Percentiles rank a stretch among this genome's conserved stretches.
phyloP scores from a whole-genome alignment of 2,888 invertebrate species.

The Subacronicta megacephala region DNA sequence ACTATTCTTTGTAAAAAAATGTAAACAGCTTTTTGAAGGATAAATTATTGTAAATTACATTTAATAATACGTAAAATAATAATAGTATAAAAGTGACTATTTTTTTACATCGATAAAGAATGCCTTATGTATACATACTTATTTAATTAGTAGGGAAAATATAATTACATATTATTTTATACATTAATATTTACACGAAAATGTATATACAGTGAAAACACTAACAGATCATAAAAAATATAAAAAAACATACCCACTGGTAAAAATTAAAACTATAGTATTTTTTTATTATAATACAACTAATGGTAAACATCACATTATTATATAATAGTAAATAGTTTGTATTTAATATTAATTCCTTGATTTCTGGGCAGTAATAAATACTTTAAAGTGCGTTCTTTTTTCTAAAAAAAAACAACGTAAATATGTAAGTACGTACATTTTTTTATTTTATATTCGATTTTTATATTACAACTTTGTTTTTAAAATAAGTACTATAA shows the following conservation, averaged over 20 bases:
- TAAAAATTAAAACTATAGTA: slow-evolving; percentile 54
- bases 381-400: neutral
- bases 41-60: slow-evolving; percentile 40
- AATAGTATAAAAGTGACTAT: slow-evolving; percentile 58
- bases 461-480: neutral
- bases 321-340: slow-evolving; percentile 42
- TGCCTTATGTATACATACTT: slow-evolving; percentile 48
- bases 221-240: slow-evolving; percentile 77
- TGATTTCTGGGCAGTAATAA: slow-evolving; percentile 27
- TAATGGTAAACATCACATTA: slow-evolving; percentile 83
- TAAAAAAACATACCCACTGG: slow-evolving; percentile 54
- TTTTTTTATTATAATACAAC: slow-evolving; percentile 56
- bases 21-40: slow-evolving; percentile 31
- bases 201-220: slow-evolving; percentile 71
- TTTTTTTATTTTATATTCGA: neutral
- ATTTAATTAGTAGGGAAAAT: slow-evolving; percentile 52
- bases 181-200: slow-evolving; percentile 74
- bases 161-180: slow-evolving; percentile 66
- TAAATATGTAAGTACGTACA: too few species aligned
- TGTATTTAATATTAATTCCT: slow-evolving; percentile 8
- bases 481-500: neutral
- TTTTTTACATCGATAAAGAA: slow-evolving; percentile 52
- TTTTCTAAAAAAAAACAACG: neutral
- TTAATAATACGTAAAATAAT: slow-evolving; percentile 47
- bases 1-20: slow-evolving; percentile 30